Base-by-base conservation (phyloP, 1,140 invertebrate species). In the Bombus affinis region DNA sequence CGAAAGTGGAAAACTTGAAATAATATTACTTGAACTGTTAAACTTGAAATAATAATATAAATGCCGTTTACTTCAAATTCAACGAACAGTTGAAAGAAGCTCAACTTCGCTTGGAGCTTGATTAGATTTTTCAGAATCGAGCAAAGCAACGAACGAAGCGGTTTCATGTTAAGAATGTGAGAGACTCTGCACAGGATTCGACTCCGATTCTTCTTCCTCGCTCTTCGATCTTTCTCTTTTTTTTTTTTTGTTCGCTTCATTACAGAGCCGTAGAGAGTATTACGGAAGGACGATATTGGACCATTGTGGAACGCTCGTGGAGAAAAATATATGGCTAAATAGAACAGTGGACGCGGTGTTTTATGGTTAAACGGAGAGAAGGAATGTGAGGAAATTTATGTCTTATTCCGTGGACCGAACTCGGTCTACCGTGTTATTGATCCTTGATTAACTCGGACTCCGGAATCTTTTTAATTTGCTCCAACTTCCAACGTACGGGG, bases 301-400 rank as follows among this genome's bases (percentile, higher is more conserved):
- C 86, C 89, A 90, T 90, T 88, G 89, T 88, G 82, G 72, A 22
- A 18, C 80, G 83, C 66, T 86, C 86, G 86, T 85, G 83, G 81
- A 76, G 89, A 88, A 90, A 88, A 89, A 90, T 90, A 90, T 90
- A 90, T 90, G 74, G 80, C 89, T 90, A 90, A 90, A 90, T 90
- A 90, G 78, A 62, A 70, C 59, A 81, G 77, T 78, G 76, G 86
- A 59, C 73, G 73, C 65, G 66, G 86, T 88, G 88, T 88, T 90
- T 90, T 87, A 90, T 85, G 89, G 88, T 77, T 75, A 85, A 74
- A 74, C 68, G 86, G 84, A 79, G 73, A 72, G 66, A 72, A 65
- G 87, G 80, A 89, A 85, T 83, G 57, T 62, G 65, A 35, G 84
- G 57, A 76, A 86, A 89, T 89, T 89, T 89, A 89, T 89, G 84